Base-by-base conservation (phyloP, 2,797 vertebrate species). In the Champsocephalus gunnari region DNA sequence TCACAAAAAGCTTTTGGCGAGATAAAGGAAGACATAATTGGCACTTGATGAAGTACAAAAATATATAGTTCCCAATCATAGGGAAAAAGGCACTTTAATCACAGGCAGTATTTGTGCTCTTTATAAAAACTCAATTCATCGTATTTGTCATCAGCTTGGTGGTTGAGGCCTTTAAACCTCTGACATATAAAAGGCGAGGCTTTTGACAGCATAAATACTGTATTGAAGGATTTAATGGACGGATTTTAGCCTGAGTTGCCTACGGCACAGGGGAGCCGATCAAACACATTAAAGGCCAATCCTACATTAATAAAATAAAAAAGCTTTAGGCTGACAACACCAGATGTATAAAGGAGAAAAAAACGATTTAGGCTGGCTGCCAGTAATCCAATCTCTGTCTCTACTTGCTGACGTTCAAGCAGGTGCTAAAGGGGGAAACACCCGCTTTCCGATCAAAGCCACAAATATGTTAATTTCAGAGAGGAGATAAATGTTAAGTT, bases 31-130 rank as follows among this genome's bases (percentile, higher is more conserved):
- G 80, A 84, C 72, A 81, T 81, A 84, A 87, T 78, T 82, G 83
- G 84, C 91, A 88, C 83, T 89, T 88, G 79, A 79, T 69, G 55
- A 80, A 71, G 73, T 87, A 92, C 32, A 91, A 89, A 91, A 90
- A 91, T 83, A 88, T 72, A 87, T 66, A 19, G 71, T 84, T 74
- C 76, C 63, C 55, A 73, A 83, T 88, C 5, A 72, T n/a, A 64
- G 43, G 54, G 76, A 73, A 74, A 84, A 87, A 93, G 91, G 90
- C 92, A 93, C 90, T 56, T 12, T 16, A 43, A 44, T 69, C 60
- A 24, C 34, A 80, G 84, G 86, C 86, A 86, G 81, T 81, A 77
- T 88, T 79, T 82, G 89, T 86, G 85, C 81, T 86, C 63, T 68
- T 45, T 55, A 84, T 80, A 73, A 79, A 44, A 76, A 65, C 74